These are phyloP conservation scores for Ispidina picta DNA, from an alignment of 2,797 vertebrate species.

Conservation along the genomic window DNA sequence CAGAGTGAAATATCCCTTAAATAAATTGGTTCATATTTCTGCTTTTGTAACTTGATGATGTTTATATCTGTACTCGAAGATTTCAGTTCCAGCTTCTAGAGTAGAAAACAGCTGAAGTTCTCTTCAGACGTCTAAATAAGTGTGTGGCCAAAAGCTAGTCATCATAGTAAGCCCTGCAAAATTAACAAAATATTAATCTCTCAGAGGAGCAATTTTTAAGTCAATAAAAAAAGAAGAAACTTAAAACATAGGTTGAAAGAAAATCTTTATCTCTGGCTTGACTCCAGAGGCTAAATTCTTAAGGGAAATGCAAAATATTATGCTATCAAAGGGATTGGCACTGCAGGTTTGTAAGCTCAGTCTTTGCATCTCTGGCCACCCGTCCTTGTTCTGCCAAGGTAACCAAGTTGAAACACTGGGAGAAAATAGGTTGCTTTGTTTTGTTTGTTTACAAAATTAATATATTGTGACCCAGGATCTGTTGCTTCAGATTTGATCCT, in stretches of 20 bases:
- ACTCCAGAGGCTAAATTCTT: background rate
- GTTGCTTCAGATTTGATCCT: background rate
- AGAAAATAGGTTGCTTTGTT: too few relatives aligned
- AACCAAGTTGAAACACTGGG: too few relatives aligned
- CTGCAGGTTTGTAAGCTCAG: background rate
- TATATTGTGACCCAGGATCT: background rate
- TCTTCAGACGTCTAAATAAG: background rate
- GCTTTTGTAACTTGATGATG: background rate
- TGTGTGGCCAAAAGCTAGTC: background rate
- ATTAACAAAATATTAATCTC: background rate
- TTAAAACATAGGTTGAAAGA: background rate
- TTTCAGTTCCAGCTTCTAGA: background rate
- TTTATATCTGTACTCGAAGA: background rate
- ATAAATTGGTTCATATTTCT: slow-evolving; percentile 22
- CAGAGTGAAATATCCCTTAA: background rate
- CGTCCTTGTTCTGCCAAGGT: background rate
- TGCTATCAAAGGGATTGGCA: background rate
- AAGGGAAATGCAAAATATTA: background rate
- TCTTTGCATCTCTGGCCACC: background rate
- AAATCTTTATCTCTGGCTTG: background rate
- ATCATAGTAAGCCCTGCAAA: background rate
- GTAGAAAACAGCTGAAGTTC: background rate
- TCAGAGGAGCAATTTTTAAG: background rate
- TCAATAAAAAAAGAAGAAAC: background rate
- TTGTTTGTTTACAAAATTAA: background rate